Base-by-base conservation (phyloP, 2,888 invertebrate genomes). In the Lymantria monacha region DNA sequence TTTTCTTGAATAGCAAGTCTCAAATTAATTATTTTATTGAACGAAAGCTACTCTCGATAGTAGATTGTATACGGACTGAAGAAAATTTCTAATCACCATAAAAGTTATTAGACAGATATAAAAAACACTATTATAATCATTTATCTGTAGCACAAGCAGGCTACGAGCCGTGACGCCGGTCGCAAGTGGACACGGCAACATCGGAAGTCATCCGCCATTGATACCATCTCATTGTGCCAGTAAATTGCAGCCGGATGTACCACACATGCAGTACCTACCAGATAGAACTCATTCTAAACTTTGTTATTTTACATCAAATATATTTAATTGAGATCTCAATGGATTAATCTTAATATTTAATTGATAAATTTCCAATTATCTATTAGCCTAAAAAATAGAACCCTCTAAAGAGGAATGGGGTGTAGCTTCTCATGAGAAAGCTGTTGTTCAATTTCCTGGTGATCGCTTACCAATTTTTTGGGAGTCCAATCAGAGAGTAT, bases 181-280 rank as follows among this genome's bases (percentile, higher is more conserved):
- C 79, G 87, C 87, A 88, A 88, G 89, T 87, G 85, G 84, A 67
- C 72, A 82, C 83, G 76, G 73, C 76, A 76, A 57, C 85, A 87
- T 88, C 85, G 89, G 88, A 89, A 88, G 87, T 81, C 78, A 78
- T 79, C 81, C 80, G 79, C 87, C 77, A 90, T 91, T 91, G 90
- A 90, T 91, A 89, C 75, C 83, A 91, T 91, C 90, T 87, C 90
- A 89, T 90, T 91, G 90, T 90, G 81, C 57, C 71, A 72, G 63
- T 79, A 82, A 86, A 84, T 85, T 83, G 81, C 74, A 59, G 66
- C 84, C 89, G 90, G 88, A 89, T 87, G 90, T 85, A 82, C 85
- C 79, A 77, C 81, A 38, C 11, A 38, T 9, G 11, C 36, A 36
- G 22, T 36, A 36, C 36, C 9, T n/a, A 38, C 50, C 50, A 49